phyloP scores from a whole-genome alignment of 2,888 invertebrate genomes.

The Heliconius ethilla region DNA sequence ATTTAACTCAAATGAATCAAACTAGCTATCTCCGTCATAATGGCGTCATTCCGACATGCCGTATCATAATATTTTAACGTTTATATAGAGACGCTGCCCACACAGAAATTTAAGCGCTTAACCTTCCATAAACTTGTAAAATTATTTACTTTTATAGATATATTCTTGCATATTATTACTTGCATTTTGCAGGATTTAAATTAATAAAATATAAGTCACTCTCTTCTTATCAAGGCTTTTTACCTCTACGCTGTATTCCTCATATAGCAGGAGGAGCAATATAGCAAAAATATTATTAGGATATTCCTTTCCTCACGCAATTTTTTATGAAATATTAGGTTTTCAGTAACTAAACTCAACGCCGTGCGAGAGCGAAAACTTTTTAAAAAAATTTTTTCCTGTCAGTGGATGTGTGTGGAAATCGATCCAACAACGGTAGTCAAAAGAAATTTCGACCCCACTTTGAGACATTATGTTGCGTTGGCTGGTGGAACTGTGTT shows the following conservation, averaged over 20 bases:
- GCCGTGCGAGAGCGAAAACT: too few species aligned
- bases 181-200: not conserved
- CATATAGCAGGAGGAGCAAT: not conserved
- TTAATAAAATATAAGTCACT: too few species aligned
- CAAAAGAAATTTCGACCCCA: too few species aligned
- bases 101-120: not conserved
- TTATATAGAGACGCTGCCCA: conserved; percentile 10
- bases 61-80: conserved; percentile 10
- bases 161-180: not conserved
- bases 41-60: not conserved
- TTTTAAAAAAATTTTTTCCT: too few species aligned
- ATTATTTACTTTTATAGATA: conserved; percentile 8
- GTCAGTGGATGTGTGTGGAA: too few species aligned
- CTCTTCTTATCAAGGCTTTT: not conserved
- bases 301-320: not conserved
- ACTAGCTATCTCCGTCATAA: not conserved
- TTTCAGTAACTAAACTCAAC: too few species aligned
- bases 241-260: not conserved
- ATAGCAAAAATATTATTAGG: too few species aligned
- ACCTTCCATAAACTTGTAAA: not conserved
- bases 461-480: too few species aligned
- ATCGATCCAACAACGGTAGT: too few species aligned
- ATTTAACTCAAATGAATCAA: not conserved
- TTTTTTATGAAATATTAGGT: too few species aligned
- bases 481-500: not conserved